Base-by-base conservation (phyloP, 2,113 vertebrate genomes). In the Atherinomorus stipes region DNA sequence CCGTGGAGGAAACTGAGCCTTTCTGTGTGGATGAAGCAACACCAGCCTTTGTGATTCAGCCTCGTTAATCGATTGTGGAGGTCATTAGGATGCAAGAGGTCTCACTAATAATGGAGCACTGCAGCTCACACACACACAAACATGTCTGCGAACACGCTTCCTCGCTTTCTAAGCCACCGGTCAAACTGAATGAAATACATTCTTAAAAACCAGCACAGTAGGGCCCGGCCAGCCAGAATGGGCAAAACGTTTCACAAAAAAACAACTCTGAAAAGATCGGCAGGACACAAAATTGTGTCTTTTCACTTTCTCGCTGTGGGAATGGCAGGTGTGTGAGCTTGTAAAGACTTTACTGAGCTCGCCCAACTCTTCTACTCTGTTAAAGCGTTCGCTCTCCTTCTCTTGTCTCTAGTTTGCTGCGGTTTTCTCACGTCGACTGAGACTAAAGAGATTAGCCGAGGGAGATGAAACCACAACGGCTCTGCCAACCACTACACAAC, bases 101-200 rank as follows among this genome's bases (percentile, higher is more conserved):
- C 49, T 67, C 16, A 6, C 71, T 60, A 34, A 71, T 70, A 61
- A 70, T 44, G 64, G 45, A 72, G 72, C 25, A 64, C 38, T 51
- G 53, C 26, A 38, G 56, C 74, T 63, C 62, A 53, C 21, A 49
- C 59, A 73, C 37, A 25, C 40, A 57, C 45, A 78, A 19, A 72
- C n/a, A 31, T 8, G 31, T 40, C 57, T 60, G 62, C 62, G 54
- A 56, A 47, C 10, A 19, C 44, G 63, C 47, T 21, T 1, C 10
- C 61, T 54, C n/a, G 38, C 73, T 87, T 91, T 89, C 85, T 80
- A 57, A 74, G 59, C 85, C 70, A 85, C 67, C 74, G 75, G 66
- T 76, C 86, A 89, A 84, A 88, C 54, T 90, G 85, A 90, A 90
- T 85, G 68, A 77, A 76, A 65, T 40, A 58, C 63, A 74, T 81